Evolutionary conservation across 2,113 vertebrate species (phyloP), one percentile per base, ranked within the genome.

Genomic region (Burhinus bistriatus): DNA sequence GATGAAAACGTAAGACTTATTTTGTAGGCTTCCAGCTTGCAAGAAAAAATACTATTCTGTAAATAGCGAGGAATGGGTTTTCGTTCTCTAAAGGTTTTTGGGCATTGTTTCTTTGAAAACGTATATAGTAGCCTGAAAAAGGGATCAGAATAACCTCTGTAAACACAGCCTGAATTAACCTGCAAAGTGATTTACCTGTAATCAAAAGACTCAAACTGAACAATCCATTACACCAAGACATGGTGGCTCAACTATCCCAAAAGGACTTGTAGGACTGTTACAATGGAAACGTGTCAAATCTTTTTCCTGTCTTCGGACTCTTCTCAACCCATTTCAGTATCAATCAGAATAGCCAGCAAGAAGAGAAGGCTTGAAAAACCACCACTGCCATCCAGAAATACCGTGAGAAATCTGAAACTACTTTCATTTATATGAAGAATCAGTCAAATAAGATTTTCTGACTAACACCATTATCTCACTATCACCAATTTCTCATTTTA

Each of bases 131-230:
- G 59, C 68, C 52, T 93, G 45, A 54, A 89, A 94, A 93, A 29
- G 44, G 61, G 86, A 93, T 85, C 73, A 76, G 64, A 85, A 61
- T 38, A 78, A 80, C 86, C 90, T 59, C 87, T 71, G 90, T 93
- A 93, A 89, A 93, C 95, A 96, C 64, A 92, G 79, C 49, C 92
- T 91, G 65, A 94, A 96, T 90, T 84, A 76, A 95, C 70, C 75
- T 90, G 62, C 65, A 32, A 81, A 83, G 62, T 59, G 40, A 59
- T 83, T 83, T 81, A 92, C 93, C 86, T 95, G 64, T 82, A 66
- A 66, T 45, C 59, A 71, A 83, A 90, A 96, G 73, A 91, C 89
- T 64, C 90, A 82, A 40, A 80, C 23, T 16, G 89, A 95, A 72
- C 86, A 61, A 82, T 45, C 77, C 42, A 42, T 81, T 82, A 59